Evolutionary conservation across 1,140 invertebrate genomes (phyloP).

Genomic region (Cydia pomonella): DNA sequence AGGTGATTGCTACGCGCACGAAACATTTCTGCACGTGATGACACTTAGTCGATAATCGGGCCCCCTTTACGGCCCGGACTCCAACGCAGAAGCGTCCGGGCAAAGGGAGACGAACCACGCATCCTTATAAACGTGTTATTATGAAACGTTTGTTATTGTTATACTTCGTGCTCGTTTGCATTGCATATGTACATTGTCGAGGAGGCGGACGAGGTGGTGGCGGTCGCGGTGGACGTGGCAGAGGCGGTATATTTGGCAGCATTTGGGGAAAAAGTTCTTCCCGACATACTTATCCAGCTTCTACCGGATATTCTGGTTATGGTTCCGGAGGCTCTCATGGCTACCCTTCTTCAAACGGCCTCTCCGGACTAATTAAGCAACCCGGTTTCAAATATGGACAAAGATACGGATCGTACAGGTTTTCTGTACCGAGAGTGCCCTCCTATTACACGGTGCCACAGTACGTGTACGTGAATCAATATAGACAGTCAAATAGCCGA

Average conservation of each 20-base stretch:
- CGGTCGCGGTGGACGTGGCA: conserved; percentile 15
- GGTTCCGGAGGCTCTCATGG: conserved; percentile 24
- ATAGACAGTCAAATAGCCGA: conserved; percentile 16
- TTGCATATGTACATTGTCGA: conserved; percentile 22
- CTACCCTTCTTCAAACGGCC: conserved; percentile 28
- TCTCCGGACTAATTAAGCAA: conserved; percentile 16
- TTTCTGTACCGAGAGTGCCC: conserved; percentile 1
- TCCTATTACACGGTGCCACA: conserved; percentile 31
- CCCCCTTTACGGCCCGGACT: conserved; percentile 3
- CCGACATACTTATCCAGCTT: conserved; percentile 18
- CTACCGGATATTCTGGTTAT: neutral
- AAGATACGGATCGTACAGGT: conserved; percentile 20
- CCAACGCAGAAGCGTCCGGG: conserved; percentile 1
- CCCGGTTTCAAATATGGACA: conserved; percentile 15
- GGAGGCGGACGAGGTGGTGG: conserved; percentile 32
- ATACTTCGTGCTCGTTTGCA: conserved; percentile 12
- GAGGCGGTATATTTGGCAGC: conserved; percentile 5
- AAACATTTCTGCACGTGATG: conserved; percentile 3
- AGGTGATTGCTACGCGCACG: conserved; percentile 15
- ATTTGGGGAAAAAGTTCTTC: conserved; percentile 11
- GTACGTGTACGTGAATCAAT: conserved; percentile 27
- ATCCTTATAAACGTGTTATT: conserved; percentile 8
- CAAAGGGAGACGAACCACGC: conserved; percentile 23
- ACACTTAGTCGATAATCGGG: conserved; percentile 24
- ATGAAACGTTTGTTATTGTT: conserved; percentile 27